phyloP scores from a whole-genome alignment of 35 echinoderm and acorn worm genomes.

The Holothuria glaberrima region DNA sequence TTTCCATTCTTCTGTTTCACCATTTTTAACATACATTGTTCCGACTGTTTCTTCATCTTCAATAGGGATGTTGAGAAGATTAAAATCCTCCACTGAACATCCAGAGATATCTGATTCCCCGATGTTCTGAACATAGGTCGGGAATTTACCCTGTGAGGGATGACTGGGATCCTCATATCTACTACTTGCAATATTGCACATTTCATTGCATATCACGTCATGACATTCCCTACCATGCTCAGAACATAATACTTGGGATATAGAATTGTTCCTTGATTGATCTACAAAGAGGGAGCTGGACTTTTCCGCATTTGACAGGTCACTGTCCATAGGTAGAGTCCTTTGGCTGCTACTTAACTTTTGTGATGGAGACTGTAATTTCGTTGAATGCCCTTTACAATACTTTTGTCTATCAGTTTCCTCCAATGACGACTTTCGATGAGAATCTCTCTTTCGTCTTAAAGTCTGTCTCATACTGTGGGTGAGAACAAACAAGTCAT shows the following conservation, averaged over 20 bases:
- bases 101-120: constrained; percentile 61
- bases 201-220: too few species aligned
- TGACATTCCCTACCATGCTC: too few species aligned
- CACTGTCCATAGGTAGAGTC: too few species aligned
- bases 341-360: too few species aligned
- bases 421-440: background rate
- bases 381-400: too few species aligned
- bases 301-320: background rate
- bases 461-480: constrained; percentile 20
- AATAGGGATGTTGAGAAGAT: constrained; percentile 64
- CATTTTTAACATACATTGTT: constrained; percentile 35
- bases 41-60: constrained; percentile 67
- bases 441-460: background rate
- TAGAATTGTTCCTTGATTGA: too few species aligned
- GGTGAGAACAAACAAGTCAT: background rate
- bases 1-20: background rate
- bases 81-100: constrained; percentile 66
- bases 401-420: background rate
- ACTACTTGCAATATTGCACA: too few species aligned
- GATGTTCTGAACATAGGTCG: constrained; percentile 54
- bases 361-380: too few species aligned
- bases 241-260: too few species aligned
- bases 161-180: too few species aligned
- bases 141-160: background rate
- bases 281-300: too few species aligned